Conservation (phyloP, 2,888 invertebrate genomes). For the Andrena minutula region DNA sequence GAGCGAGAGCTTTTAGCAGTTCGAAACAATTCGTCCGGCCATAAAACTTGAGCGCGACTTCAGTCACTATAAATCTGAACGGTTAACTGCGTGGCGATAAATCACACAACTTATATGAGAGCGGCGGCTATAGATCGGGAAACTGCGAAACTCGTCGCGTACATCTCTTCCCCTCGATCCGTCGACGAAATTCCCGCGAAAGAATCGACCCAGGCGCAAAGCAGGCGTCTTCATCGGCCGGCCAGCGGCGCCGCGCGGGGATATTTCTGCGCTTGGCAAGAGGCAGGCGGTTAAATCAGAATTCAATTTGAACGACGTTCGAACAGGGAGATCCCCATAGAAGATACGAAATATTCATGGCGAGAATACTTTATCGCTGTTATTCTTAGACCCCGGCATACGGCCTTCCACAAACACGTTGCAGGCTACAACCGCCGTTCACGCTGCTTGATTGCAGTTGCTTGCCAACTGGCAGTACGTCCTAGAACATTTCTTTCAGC, state of each 20-base stretch:
- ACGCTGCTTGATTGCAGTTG: conserved; percentile 9
- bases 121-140: conserved; percentile 19
- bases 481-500: too few species aligned
- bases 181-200: conserved; percentile 36
- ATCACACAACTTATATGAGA: conserved; percentile 56
- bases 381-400: conserved; percentile 52
- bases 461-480: conserved; percentile 1
- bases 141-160: conserved; percentile 57
- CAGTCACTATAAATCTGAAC: conserved; percentile 62
- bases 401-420: conserved; percentile 54
- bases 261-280: conserved; percentile 53
- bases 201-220: conserved; percentile 31
- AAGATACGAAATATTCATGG: conserved; percentile 67
- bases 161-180: conserved; percentile 39
- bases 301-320: conserved; percentile 78
- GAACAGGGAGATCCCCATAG: conserved; percentile 67
- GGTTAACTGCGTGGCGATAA: conserved; percentile 67
- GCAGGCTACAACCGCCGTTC: conserved; percentile 25
- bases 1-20: conserved; percentile 48
- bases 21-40: conserved; percentile 62
- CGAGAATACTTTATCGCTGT: conserved; percentile 61
- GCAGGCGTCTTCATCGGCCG: not conserved
- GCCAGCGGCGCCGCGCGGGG: conserved; percentile 24
- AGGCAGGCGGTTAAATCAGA: conserved; percentile 78
- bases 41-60: conserved; percentile 60